Evolutionary conservation across 2,797 vertebrate genomes (phyloP).

Genomic region (Neoniphon sammara): DNA sequence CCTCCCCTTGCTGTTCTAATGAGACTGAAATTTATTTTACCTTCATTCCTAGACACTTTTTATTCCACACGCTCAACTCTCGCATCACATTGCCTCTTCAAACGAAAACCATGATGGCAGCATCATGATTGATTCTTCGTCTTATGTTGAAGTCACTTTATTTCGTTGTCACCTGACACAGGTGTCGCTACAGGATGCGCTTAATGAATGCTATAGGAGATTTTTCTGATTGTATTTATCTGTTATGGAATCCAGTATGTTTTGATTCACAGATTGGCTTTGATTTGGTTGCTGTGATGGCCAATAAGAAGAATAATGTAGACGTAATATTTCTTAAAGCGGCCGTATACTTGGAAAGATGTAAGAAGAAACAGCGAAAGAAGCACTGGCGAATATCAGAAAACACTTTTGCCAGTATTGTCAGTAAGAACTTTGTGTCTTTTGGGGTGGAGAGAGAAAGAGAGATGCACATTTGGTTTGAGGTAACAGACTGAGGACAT

Average conservation of each 20-base stretch:
- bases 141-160: conserved; percentile 62
- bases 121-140: conserved; percentile 40
- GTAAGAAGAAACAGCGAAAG: too few species aligned
- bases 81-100: conserved; percentile 31
- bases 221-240: conserved; percentile 27
- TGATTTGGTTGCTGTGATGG: conserved; percentile 17
- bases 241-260: conserved; percentile 19
- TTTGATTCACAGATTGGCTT: conserved; percentile 31
- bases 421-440: too few species aligned
- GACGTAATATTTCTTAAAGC: conserved; percentile 18
- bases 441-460: too few species aligned
- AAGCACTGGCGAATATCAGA: too few species aligned
- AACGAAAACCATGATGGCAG: conserved; percentile 25
- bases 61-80: conserved; percentile 22
- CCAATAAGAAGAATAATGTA: conserved; percentile 15
- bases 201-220: conserved; percentile 30
- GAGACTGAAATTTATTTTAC: conserved; percentile 26
- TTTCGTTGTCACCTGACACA: conserved; percentile 46
- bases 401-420: too few species aligned
- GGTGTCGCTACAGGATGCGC: conserved; percentile 33
- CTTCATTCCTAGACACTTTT: conserved; percentile 26
- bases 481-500: too few species aligned
- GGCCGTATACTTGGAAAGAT: too few species aligned
- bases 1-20: conserved; percentile 50
- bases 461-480: too few species aligned